Evolutionary conservation across 2,797 vertebrate genomes (phyloP).

Genomic region (Gobionotothen gibberifrons): DNA sequence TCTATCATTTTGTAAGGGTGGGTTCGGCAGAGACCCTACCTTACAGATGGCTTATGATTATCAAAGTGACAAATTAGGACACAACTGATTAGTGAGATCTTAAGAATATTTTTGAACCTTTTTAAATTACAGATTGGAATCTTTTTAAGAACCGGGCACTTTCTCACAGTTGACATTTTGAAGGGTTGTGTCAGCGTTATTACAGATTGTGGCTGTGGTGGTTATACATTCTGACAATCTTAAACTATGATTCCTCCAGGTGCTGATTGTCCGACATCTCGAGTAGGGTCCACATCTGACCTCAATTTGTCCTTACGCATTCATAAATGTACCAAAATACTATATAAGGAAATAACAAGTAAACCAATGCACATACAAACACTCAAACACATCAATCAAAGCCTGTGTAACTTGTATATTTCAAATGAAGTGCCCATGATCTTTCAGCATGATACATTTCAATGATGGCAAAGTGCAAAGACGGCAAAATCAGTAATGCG

Average conservation of each 20-base stretch:
- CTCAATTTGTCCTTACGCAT: slow-evolving; percentile 66
- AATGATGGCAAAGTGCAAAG: slow-evolving; percentile 77
- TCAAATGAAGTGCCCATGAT: slow-evolving; percentile 67
- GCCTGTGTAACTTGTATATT: slow-evolving; percentile 64
- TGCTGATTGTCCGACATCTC: slow-evolving; percentile 75
- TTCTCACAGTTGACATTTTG: slow-evolving; percentile 44
- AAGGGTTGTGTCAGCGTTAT: slow-evolving; percentile 54
- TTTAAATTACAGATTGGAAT: slow-evolving; percentile 21
- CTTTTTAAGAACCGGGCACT: slow-evolving; percentile 14
- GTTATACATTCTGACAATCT: slow-evolving; percentile 64
- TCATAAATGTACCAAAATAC: slow-evolving; percentile 80
- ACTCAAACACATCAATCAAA: slow-evolving; percentile 78
- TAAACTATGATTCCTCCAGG: slow-evolving; percentile 49
- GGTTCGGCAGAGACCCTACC: slow-evolving; percentile 37
- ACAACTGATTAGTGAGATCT: slow-evolving; percentile 41
- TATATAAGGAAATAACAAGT: slow-evolving; percentile 69
- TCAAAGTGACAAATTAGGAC: slow-evolving; percentile 49
- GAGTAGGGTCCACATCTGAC: slow-evolving; percentile 62
- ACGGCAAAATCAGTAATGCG: slow-evolving; percentile 72
- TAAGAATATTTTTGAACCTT: slow-evolving; percentile 1
- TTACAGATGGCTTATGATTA: slow-evolving; percentile 47
- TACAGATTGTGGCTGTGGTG: slow-evolving; percentile 76
- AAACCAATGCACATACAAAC: slow-evolving; percentile 76
- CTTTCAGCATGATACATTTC: slow-evolving; percentile 66
- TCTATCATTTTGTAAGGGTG: slow-evolving; percentile 62